Base-by-base conservation (phyloP, 2,888 invertebrate species). In the Caenorhabditis afra region DNA sequence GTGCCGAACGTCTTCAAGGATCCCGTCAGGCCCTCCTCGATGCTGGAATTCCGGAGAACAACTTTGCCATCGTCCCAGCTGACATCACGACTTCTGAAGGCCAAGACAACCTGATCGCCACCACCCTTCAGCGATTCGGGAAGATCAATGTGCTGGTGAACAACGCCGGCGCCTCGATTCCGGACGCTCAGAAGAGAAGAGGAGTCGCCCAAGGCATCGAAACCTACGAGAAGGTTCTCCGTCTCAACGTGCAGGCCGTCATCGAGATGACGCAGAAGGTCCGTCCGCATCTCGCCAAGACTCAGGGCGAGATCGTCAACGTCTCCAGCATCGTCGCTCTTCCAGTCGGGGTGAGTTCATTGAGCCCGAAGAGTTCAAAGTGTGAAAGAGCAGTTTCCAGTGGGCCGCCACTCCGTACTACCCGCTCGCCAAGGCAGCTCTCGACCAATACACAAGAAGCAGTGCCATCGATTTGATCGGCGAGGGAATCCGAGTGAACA, bases 281-380 rank as follows among this genome's bases (percentile, higher is more conserved):
- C 3, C 35, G 61, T 14, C 67, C 61, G 1, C 67, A 76, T 45
- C 22, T 76, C 44, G 50, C 62, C 4, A 67, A 61, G 20, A 53
- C 61, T n/a, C 61, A 76, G 39, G 75, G 75, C 49, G 75, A 76
- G 29, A 68, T 76, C 37, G 75, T 76, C 1, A 76, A 76, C 62
- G 70, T 79, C 3, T 73, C 73, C 8, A 73, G 73, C 3, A 77
- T 82, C 35, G 59, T 20, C n/a, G 79, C 65, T n/a, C 35, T 55
- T 16, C 52, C 57, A 39, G 35, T 35, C 23, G 73, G 58, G 47
- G 78, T 78, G 45, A 64, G 67, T 44, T 22, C 23, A 3, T 1
- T n/a, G 44, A n/a, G 4, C 29, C 29, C 3, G 12, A 12, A 37
- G 18, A 50, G 16, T 16, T 45, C 1, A 5, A 11, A 64, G n/a